Conservation (phyloP, 2,797 vertebrate species). For the Xyrichtys novacula region DNA sequence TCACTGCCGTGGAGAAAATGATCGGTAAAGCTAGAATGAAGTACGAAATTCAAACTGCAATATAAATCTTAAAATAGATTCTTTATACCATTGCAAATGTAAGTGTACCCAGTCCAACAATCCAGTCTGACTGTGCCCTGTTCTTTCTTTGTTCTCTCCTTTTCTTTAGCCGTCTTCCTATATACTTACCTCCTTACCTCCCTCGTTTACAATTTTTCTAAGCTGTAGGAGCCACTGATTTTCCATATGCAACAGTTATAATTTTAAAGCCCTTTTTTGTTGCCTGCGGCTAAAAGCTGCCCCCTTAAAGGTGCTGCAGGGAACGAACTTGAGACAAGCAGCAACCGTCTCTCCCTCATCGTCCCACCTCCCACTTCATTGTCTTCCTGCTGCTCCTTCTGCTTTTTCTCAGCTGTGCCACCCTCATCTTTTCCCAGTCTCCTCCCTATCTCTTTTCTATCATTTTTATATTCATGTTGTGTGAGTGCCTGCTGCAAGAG, state of each 20-base stretch:
- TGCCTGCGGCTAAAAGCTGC: slow-evolving; percentile 38
- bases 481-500: slow-evolving; percentile 52
- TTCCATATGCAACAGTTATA: slow-evolving; percentile 40
- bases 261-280: slow-evolving; percentile 28
- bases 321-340: slow-evolving; percentile 35
- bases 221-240: not conserved
- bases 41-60: not conserved
- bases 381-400: slow-evolving; percentile 44
- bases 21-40: not conserved
- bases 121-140: not conserved
- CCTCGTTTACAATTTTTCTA: slow-evolving; percentile 7
- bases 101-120: not conserved
- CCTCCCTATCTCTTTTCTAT: slow-evolving; percentile 33
- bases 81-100: not conserved
- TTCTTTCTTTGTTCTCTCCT: not conserved
- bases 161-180: not conserved
- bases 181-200: not conserved
- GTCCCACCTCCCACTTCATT: slow-evolving; percentile 37
- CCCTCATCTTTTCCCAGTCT: slow-evolving; percentile 25
- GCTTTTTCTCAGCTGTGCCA: slow-evolving; percentile 23
- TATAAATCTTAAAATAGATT: not conserved
- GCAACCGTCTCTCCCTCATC: slow-evolving; percentile 19
- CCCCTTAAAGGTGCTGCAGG: slow-evolving; percentile 41
- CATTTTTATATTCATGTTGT: slow-evolving; percentile 46
- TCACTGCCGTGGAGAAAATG: not conserved